A percentile compares a stretch with the other conserved stretches of the same genome.
phyloP scores from a whole-genome alignment of 2,797 vertebrate genomes.

The Anguilla marmorata region DNA sequence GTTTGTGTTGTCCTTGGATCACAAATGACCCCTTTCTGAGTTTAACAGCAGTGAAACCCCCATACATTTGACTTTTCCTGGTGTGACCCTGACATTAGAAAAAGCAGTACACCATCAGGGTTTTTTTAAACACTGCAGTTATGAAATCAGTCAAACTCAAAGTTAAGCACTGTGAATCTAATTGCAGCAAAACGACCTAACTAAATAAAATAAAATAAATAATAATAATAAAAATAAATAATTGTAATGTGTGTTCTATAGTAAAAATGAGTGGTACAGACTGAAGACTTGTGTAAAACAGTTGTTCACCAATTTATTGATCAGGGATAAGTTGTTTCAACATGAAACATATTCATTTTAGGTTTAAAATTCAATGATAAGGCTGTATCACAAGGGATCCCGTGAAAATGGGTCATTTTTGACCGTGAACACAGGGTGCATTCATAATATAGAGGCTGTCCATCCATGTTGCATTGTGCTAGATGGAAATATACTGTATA shows the following conservation, averaged over 20 bases:
- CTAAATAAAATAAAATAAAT: too few species aligned
- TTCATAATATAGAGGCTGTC: neutral
- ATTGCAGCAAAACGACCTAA: too few species aligned
- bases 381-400: too few species aligned
- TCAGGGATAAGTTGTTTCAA: neutral
- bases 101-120: neutral
- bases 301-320: neutral
- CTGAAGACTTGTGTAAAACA: neutral
- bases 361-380: too few species aligned
- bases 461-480: neutral
- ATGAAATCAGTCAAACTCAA: too few species aligned
- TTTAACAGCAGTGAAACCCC: too few species aligned
- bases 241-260: neutral
- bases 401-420: neutral
- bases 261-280: neutral
- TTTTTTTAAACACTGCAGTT: neutral
- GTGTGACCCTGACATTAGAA: neutral
- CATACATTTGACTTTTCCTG: neutral
- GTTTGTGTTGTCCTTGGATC: too few species aligned
- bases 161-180: too few species aligned
- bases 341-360: neutral
- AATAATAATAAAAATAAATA: too few species aligned
- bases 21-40: too few species aligned
- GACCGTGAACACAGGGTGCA: neutral
- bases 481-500: neutral